phyloP scores from a whole-genome alignment of 2,888 invertebrate species.

The Abrostola triplasia region DNA sequence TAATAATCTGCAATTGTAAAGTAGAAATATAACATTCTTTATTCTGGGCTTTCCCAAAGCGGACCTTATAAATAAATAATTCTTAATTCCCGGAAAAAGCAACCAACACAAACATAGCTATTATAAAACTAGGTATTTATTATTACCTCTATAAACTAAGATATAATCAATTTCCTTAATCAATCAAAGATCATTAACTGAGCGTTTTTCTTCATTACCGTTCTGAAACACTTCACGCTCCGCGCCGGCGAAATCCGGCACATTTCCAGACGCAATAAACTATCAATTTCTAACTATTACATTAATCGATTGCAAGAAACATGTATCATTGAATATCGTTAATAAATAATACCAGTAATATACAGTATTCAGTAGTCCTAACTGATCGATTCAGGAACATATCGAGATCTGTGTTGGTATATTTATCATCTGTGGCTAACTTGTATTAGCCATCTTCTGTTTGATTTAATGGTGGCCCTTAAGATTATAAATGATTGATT shows the following conservation, averaged over 20 bases:
- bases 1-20: background rate
- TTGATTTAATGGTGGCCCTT: slow-evolving; percentile 23
- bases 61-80: background rate
- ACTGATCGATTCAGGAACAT: slow-evolving; percentile 59
- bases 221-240: slow-evolving; percentile 3
- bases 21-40: background rate
- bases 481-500: slow-evolving; percentile 19
- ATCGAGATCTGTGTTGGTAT: slow-evolving; percentile 42
- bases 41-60: background rate
- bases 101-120: background rate
- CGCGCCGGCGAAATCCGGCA: slow-evolving; percentile 3
- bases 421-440: slow-evolving; percentile 38
- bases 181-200: slow-evolving; percentile 23
- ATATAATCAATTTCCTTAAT: slow-evolving; percentile 33
- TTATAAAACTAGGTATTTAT: slow-evolving; percentile 15
- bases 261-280: slow-evolving; percentile 20
- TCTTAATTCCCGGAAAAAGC: background rate
- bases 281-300: slow-evolving; percentile 27
- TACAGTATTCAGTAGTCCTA: slow-evolving; percentile 41
- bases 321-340: slow-evolving; percentile 51
- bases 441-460: slow-evolving; percentile 16
- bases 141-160: slow-evolving; percentile 12
- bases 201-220: slow-evolving; percentile 16
- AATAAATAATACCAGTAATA: slow-evolving; percentile 61
- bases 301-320: slow-evolving; percentile 29